Base-by-base conservation (phyloP, 2,113 vertebrate species). In the Cynopterus brachyotis region DNA sequence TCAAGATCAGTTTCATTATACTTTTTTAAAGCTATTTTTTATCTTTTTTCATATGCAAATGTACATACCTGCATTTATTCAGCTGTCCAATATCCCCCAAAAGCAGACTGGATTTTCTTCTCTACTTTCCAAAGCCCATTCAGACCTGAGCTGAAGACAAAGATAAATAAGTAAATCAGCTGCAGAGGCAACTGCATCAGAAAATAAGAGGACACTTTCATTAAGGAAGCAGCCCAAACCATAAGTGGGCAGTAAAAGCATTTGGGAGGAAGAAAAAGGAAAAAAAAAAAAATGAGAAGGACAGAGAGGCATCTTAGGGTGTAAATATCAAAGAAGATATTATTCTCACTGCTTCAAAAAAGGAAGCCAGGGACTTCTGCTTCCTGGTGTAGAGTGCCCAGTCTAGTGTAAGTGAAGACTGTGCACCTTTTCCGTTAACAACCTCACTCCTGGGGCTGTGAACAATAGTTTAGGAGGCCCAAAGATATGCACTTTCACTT, bases 41-140 rank as follows among this genome's bases (percentile, higher is more conserved):
- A 55, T 45, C 20, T 42, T 59, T 42, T 78, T 69, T 26, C 57
- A 35, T 67, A 95, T 93, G 35, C 9, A 86, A 80, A 94, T 59
- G 24, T 55, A 90, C 97, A 45, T 85, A 99, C 98, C 98, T 98
- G 98, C 98, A 99, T 99, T 99, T 99, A 99, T 98, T 97, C 98
- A 92, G 92, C 95, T 98, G 96, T 96, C 91, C 95, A 97, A 81
- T 91, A 32, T 79, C 93, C 85, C 95, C 95, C 82, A 57, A 93
- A 91, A 37, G 28, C 81, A 64, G 94, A 97, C 98, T 97, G 0
- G 12, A 24, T 84, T 95, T 20, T 98, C 95, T 98, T 97, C 97
- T 95, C 94, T 1, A 94, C 32, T 94, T 87, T 95, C 28, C 92
- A 75, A 89, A 95, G 50, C n/a, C 89, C 28, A 42, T 95, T 96